Evolutionary conservation across 2,797 vertebrate species (phyloP).

Genomic region (Bryconaethiops microstoma): DNA sequence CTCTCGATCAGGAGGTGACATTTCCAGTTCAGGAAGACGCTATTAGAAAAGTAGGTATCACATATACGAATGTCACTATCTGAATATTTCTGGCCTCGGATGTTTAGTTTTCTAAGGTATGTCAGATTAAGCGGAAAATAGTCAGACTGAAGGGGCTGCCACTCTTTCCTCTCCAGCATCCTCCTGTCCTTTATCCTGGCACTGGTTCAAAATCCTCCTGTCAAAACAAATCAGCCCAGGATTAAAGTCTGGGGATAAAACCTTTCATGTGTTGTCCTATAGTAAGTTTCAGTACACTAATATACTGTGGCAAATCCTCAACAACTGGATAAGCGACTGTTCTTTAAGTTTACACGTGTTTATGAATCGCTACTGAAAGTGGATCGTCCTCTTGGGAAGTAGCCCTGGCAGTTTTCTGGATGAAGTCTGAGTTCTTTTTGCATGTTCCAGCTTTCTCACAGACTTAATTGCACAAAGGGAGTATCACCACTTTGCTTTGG

Average conservation of each 20-base stretch:
- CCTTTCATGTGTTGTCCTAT: slow-evolving; percentile 56
- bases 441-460: slow-evolving; percentile 60
- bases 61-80: neutral
- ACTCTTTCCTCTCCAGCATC: slow-evolving; percentile 36
- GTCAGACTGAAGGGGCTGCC: slow-evolving; percentile 40
- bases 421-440: slow-evolving; percentile 66
- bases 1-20: neutral
- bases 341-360: slow-evolving; percentile 34
- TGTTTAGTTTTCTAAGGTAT: neutral
- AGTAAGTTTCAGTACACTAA: slow-evolving; percentile 41
- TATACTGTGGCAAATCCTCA: slow-evolving; percentile 31
- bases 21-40: neutral
- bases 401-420: slow-evolving; percentile 59
- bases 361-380: slow-evolving; percentile 61
- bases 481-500: slow-evolving; percentile 43
- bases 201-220: slow-evolving; percentile 52
- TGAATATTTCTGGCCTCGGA: neutral
- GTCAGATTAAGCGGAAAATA: neutral
- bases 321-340: slow-evolving; percentile 18
- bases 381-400: slow-evolving; percentile 66
- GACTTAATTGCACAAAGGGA: slow-evolving; percentile 54
- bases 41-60: neutral
- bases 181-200: slow-evolving; percentile 42
- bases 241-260: slow-evolving; percentile 59
- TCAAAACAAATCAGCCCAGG: slow-evolving; percentile 61